Evolutionary conservation across 2,113 vertebrate species (phyloP).

Genomic region (Crypturellus undulatus): DNA sequence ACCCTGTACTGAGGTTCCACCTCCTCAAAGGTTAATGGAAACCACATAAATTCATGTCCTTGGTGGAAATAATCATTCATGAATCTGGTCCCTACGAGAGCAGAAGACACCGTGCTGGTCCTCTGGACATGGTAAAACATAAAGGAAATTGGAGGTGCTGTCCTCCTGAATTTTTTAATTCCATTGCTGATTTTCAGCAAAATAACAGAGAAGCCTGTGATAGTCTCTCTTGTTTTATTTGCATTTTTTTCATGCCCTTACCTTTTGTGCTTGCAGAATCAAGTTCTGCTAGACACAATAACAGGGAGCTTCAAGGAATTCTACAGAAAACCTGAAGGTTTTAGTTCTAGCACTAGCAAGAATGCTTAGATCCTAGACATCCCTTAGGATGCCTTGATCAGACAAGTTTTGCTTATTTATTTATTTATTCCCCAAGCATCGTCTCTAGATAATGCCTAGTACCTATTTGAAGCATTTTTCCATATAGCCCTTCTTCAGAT

Average conservation of each 20-base stretch:
- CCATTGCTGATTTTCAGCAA: neutral
- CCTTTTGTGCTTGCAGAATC: neutral
- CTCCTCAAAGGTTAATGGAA: neutral
- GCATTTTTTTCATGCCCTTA: neutral
- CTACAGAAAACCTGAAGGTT: neutral
- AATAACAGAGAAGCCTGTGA: neutral
- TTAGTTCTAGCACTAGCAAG: neutral
- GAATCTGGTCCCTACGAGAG: neutral
- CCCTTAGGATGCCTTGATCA: neutral
- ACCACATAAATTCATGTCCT: neutral
- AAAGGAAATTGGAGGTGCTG: neutral
- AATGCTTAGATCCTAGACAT: neutral
- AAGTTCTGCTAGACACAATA: neutral
- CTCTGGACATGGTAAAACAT: neutral
- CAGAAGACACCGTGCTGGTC: neutral
- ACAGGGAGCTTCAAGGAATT: neutral
- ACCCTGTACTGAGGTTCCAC: neutral
- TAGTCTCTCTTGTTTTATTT: neutral
- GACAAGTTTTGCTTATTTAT: rapidly evolving
- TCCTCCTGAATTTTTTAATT: neutral
- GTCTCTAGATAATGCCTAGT: neutral
- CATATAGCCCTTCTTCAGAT: neutral
- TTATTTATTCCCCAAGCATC: neutral
- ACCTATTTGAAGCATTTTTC: slow-evolving; percentile 29
- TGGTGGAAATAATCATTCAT: neutral